A percentile compares a stretch with the other conserved stretches of the same genome.
These are phyloP conservation scores for Galaxias olidus DNA, from an alignment of 2,797 vertebrate genomes.

Conservation along the genomic window DNA sequence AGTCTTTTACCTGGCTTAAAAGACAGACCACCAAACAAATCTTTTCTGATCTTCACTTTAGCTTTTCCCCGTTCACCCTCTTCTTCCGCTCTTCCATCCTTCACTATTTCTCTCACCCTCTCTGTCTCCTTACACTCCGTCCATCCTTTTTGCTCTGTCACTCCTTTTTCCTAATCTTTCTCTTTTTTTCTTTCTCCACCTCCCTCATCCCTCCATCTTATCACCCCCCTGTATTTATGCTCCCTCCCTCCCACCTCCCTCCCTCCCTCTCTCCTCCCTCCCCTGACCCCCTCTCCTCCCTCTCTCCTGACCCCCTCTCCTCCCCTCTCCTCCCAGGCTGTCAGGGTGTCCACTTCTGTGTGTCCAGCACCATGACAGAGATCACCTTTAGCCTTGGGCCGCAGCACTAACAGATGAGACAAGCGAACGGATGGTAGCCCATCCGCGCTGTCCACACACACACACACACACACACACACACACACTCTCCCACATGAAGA, in stretches of 20 bases:
- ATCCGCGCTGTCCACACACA: conserved; percentile 55
- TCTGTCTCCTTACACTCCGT: conserved; percentile 33
- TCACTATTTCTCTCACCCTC: conserved; percentile 6
- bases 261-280: not conserved
- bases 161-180: too few relatives aligned
- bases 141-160: too few relatives aligned
- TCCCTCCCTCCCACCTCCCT: not conserved
- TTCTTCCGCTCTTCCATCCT: not conserved
- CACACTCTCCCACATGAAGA: conserved; percentile 20
- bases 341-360: conserved; percentile 61
- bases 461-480: conserved; percentile 20
- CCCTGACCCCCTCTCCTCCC: conserved; percentile 11
- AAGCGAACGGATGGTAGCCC: conserved; percentile 55
- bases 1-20: not conserved
- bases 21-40: conserved; percentile 48
- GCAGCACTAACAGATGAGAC: conserved; percentile 63
- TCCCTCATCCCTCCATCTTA: not conserved
- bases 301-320: conserved; percentile 27
- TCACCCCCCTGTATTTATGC: not conserved
- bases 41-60: conserved; percentile 60
- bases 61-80: conserved; percentile 3
- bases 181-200: conserved; percentile 2
- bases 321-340: conserved; percentile 35
- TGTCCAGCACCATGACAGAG: conserved; percentile 70
- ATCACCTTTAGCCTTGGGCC: conserved; percentile 69